Evolutionary conservation across 2,113 vertebrate species (phyloP).

Genomic region (Lophius piscatorius): DNA sequence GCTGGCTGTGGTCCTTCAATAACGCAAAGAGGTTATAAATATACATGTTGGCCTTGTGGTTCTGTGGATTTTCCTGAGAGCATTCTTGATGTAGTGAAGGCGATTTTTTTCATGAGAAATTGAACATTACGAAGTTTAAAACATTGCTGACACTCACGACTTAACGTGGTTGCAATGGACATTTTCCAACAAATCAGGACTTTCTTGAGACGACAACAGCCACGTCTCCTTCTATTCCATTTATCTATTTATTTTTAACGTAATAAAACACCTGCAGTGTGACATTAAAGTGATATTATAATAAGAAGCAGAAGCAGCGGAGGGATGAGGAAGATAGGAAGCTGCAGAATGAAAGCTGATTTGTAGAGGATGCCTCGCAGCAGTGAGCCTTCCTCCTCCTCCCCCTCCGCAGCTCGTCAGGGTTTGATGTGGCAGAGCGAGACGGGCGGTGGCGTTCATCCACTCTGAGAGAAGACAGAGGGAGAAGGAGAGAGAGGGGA

Average conservation of each 20-base stretch:
- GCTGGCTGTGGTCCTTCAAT: too few species aligned
- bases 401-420: conserved; percentile 46
- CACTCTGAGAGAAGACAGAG: conserved; percentile 40
- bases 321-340: conserved; percentile 42
- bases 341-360: conserved; percentile 64
- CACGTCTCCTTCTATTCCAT: conserved; percentile 6
- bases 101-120: not conserved
- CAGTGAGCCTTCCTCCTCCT: conserved; percentile 48
- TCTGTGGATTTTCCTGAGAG: too few species aligned
- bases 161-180: conserved; percentile 1
- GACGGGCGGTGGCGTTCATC: conserved; percentile 19
- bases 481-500: conserved; percentile 47
- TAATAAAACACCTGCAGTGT: conserved; percentile 64
- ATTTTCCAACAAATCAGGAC: conserved; percentile 29
- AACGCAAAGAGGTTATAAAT: too few species aligned
- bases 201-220: conserved; percentile 11
- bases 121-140: not conserved
- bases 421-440: conserved; percentile 66
- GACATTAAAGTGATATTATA: conserved; percentile 62
- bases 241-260: conserved; percentile 23
- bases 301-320: conserved; percentile 51
- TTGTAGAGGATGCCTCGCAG: conserved; percentile 61
- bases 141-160: not conserved
- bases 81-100: not conserved
- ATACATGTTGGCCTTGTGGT: too few species aligned